Evolutionary conservation across 2,888 invertebrate species (phyloP), one percentile per base, ranked within the genome.

Genomic region (Steinernema hermaphroditum): DNA sequence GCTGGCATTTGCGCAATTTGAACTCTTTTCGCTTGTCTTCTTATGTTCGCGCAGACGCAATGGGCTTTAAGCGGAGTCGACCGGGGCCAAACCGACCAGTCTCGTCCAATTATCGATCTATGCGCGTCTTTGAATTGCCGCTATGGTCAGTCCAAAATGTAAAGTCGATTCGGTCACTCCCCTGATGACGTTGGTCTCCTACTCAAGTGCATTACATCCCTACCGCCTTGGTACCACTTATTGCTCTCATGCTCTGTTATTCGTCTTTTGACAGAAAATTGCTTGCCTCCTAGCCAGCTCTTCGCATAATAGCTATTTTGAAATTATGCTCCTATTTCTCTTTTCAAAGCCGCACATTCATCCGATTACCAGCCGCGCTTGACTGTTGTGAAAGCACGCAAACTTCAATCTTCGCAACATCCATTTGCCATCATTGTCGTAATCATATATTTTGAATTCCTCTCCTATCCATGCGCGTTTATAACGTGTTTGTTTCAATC

Each of bases 91-190:
- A 62, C 62, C 62, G 27, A 32, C 32, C 27, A 32, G 62, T 29
- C 62, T 62, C 62, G 62, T 29, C 27, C 62, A 62, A 62, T 32
- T 62, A 62, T 62, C 32, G 62, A 62, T 62, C 62, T 62, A 32
- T 32, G 34, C 62, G 29, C 62, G 62, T 62, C 62, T 62, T 62
- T 29, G 32, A 62, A 62, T 62, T 62, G 62, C 19, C 27, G 62
- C 37, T 29, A 32, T 62, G 62, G 62, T 62, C 62, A 62, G 22
- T 50, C 50, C 24, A 12, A 24, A 50, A 62, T 62, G 62, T 9
- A 32, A 62, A 62, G 62, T 19, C 62, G 62, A 62, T 62, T 62
- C 62, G 62, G 62, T 62, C n/a, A 62, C 62, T n/a, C 62, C n/a
- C 62, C 16, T 27, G 27, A 62, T 34, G 34, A 27, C 62, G 22